Conservation (phyloP, 1,140 invertebrate genomes). For the Latrodectus geometricus region DNA sequence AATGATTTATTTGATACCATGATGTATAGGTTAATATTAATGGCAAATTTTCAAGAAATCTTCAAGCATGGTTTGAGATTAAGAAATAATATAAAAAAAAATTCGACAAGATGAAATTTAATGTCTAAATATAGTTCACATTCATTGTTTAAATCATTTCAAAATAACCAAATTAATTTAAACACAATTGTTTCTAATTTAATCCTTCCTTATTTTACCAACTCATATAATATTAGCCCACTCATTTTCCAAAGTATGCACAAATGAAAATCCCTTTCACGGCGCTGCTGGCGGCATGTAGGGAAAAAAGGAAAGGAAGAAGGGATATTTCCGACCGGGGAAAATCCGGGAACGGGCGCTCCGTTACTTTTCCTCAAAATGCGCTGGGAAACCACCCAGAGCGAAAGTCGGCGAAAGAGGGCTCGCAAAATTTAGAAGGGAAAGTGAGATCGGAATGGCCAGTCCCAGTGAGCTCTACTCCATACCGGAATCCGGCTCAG, state of each 20-base stretch:
- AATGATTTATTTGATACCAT: too few species aligned
- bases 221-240: background rate
- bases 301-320: background rate
- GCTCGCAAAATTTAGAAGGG: background rate
- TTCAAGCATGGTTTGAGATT: too few species aligned
- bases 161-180: background rate
- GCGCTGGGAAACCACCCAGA: background rate
- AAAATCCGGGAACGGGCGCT: background rate
- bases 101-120: too few species aligned
- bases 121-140: background rate
- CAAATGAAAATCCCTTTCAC: background rate
- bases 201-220: background rate
- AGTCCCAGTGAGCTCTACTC: conserved; percentile 16
- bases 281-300: background rate
- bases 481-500: conserved; percentile 6
- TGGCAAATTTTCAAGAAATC: too few species aligned
- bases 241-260: background rate
- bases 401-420: background rate
- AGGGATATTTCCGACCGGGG: background rate
- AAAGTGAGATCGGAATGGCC: conserved; percentile 12
- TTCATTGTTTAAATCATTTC: background rate
- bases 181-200: background rate
- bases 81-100: too few species aligned
- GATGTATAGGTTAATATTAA: too few species aligned
- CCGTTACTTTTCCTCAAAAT: background rate